Evolutionary conservation across 2,797 vertebrate species (phyloP), one percentile per base, ranked within the genome.

Genomic region (Gallinago solitaria): DNA sequence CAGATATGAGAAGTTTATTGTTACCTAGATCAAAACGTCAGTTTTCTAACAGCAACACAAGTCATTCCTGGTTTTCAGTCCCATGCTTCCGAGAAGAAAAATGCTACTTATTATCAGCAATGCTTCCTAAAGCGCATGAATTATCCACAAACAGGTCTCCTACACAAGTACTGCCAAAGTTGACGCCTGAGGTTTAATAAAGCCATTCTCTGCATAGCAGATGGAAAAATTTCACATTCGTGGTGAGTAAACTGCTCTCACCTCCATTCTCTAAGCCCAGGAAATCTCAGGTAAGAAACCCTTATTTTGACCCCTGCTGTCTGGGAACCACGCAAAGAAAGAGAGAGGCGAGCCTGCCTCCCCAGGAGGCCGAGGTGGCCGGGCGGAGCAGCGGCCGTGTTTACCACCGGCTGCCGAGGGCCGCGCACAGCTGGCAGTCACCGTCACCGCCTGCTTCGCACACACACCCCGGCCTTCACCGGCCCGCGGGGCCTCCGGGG

Each of bases 261-360:
- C 32, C 50, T n/a, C 28, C 54, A 19, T 15, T 4, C 7, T 1
- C 75, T 32, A 50, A 39, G 2, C 54, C 47, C 45, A 6, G 28
- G 57, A 5, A 48, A 24, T 11, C 2, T 7, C 70, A 12, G 41
- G 12, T 18, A 25, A 35, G 27, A 50, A 33, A 2, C 43, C 7
- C 65, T 32, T 18, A 9, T 4, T 61, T 6, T 3, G 30, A 37
- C 7, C 18, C 12, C 9, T 2, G 11, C 17, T 3, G 35, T 1
- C 20, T 2, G 39, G 33, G 32, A 35, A 32, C 1, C 35, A 11
- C 0, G 24, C 53, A 6, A 6, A 11, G 32, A 0, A 24, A 8
- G 15, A 19, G 32, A 10, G 37, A 8, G 11, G 5, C 41, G 4
- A 37, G 41, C 61, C 69, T 12, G 18, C 60, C 33, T 3, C 39